Evolutionary conservation across 2,888 invertebrate genomes (phyloP).

Genomic region (Cryptosula pallasiana): DNA sequence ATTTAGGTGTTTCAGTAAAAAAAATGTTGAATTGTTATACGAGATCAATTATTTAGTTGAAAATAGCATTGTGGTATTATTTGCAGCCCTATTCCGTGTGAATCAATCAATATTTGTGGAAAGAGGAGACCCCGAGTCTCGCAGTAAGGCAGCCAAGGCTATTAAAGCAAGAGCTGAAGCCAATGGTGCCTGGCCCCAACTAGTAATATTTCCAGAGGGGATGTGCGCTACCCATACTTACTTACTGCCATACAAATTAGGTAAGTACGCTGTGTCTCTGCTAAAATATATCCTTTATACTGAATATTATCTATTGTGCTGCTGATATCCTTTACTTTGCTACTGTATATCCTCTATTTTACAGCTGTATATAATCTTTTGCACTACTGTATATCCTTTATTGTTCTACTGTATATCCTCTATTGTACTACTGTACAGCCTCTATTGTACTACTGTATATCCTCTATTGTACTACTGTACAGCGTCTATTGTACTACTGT

Average conservation of each 20-base stretch:
- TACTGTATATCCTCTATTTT: no score
- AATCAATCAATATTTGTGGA: slow-evolving; percentile 92
- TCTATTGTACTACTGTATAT: no score
- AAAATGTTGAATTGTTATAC: not conserved
- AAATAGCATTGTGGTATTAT: slow-evolving; percentile 5
- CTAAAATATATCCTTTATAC: not conserved
- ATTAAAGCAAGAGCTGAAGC: slow-evolving; percentile 79
- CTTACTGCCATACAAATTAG: slow-evolving; percentile 57
- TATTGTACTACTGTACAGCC: not conserved
- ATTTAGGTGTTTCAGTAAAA: not conserved
- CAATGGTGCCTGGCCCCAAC: slow-evolving; percentile 77
- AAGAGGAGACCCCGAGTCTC: slow-evolving; percentile 84
- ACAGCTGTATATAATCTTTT: no score
- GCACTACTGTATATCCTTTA: no score
- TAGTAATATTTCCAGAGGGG: slow-evolving; percentile 91
- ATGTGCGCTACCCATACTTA: slow-evolving; percentile 91
- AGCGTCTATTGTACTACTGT: no score
- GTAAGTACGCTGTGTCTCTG: slow-evolving; percentile 31
- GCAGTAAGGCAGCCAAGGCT: slow-evolving; percentile 82
- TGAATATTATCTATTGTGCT: no score
- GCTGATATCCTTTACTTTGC: no score
- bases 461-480: no score
- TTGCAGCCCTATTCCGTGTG: slow-evolving; percentile 77
- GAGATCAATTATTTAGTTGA: not conserved
- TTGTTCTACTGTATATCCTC: no score